phyloP scores from a whole-genome alignment of 1,140 invertebrate genomes.

The Latrodectus geometricus region DNA sequence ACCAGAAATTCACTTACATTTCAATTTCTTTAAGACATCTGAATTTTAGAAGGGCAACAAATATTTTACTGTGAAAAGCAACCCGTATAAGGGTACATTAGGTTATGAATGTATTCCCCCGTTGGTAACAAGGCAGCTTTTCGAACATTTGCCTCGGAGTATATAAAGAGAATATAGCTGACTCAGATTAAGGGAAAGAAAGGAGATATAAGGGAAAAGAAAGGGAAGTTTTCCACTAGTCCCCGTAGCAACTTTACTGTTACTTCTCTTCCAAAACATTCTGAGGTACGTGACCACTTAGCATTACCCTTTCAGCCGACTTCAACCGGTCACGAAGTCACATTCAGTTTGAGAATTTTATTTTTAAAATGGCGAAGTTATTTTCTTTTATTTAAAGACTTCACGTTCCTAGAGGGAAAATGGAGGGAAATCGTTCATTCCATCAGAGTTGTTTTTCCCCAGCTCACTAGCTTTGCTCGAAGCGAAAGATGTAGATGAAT shows the following conservation, averaged over 20 bases:
- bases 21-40: too few relatives aligned
- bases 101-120: not conserved
- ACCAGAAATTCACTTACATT: too few relatives aligned
- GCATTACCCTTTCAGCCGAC: not conserved
- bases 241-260: not conserved
- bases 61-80: not conserved
- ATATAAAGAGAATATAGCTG: not conserved
- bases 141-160: not conserved
- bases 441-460: not conserved
- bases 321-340: conserved; percentile 13
- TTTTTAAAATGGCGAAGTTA: conserved; percentile 6
- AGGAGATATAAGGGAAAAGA: not conserved
- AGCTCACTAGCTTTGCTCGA: not conserved
- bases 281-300: conserved; percentile 7
- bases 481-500: not conserved
- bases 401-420: not conserved
- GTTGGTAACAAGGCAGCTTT: not conserved
- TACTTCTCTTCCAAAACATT: conserved; percentile 1
- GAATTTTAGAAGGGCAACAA: not conserved
- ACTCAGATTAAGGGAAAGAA: not conserved
- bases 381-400: conserved; percentile 22
- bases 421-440: not conserved
- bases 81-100: not conserved
- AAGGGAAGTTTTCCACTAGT: not conserved
- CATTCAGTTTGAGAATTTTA: conserved; percentile 19